Conservation (phyloP, 2,113 vertebrate species). For the Coregonus clupeaformis region DNA sequence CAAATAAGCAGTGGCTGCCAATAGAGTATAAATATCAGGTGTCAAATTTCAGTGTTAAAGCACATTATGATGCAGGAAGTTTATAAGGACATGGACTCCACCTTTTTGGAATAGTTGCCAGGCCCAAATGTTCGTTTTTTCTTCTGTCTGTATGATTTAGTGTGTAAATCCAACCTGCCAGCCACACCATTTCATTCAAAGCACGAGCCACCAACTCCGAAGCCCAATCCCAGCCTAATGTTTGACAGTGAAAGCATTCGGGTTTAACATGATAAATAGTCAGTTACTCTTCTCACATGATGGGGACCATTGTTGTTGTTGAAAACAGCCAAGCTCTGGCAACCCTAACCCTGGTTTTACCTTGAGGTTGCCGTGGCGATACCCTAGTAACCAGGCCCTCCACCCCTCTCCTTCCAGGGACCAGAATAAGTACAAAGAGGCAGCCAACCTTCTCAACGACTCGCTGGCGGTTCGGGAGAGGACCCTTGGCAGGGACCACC, state of each 20-base stretch:
- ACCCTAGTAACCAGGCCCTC: not conserved
- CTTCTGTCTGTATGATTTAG: not conserved
- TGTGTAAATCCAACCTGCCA: too few relatives aligned
- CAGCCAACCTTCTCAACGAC: constrained; percentile 6
- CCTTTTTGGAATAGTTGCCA: not conserved
- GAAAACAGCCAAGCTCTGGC: not conserved
- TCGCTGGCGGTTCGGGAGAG: not conserved
- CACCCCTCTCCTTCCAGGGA: constrained; percentile 3
- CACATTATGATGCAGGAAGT: not conserved
- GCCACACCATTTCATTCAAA: too few relatives aligned
- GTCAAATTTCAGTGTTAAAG: not conserved
- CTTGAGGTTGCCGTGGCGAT: not conserved
- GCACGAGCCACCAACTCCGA: not conserved
- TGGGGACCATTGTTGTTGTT: not conserved
- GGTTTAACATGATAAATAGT: not conserved
- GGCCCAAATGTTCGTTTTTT: not conserved
- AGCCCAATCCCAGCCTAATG: not conserved
- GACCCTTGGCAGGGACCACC: constrained; percentile 6
- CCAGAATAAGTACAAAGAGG: constrained; percentile 9
- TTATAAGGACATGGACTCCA: not conserved
- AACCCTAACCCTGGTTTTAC: not conserved
- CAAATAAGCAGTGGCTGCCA: not conserved
- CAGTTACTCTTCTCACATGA: not conserved
- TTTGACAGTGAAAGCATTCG: not conserved
- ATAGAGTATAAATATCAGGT: not conserved